Evolutionary conservation across 2,797 vertebrate genomes (phyloP), one percentile per base, ranked within the genome.

Genomic region (Gallirallus australis): DNA sequence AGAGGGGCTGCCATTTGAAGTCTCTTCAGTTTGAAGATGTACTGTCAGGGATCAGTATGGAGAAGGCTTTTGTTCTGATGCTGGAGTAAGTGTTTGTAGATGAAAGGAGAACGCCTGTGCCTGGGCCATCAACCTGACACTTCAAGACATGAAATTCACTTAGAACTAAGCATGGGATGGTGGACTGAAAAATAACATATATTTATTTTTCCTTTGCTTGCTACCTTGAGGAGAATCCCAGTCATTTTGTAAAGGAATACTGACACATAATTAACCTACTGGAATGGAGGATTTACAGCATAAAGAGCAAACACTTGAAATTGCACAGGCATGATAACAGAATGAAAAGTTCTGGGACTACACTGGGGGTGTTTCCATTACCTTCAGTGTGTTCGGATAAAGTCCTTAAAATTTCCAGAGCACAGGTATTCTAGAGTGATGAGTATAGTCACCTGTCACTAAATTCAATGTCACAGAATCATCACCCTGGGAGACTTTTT

Each of bases 41-140:
- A 69, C 90, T 93, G 93, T 85, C 83, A 59, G 81, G 83, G 91
- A 80, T 84, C 71, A 80, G 57, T 3, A 13, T 50, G 85, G 86
- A 85, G 86, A 66, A 85, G 64, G 71, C 90, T 90, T 97, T 93
- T 96, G 75, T 95, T 93, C 91, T 92, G 93, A 77, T 95, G 81
- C 78, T 75, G 6, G 64, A 92, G 42, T 57, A 64, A 88, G 83
- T 69, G 81, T 89, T 89, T 94, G 83, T 71, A 93, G 93, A 97
- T 95, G 86, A 96, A 96, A 96, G 86, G 85, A 92, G 69, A 71
- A 88, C 0, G 6, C 69, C 75, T 65, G 78, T 0, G 17, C 70
- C 73, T 47, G 79, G 57, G 82, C 91, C 81, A 47, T 96, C 95
- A 95, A 89, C 81, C 57, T 83, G 83, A 93, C 75, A 65, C n/a